A percentile compares a stretch with the other conserved stretches of the same genome.
Conservation (phyloP, 2,888 invertebrate genomes). For the Lydus trimaculatus region DNA sequence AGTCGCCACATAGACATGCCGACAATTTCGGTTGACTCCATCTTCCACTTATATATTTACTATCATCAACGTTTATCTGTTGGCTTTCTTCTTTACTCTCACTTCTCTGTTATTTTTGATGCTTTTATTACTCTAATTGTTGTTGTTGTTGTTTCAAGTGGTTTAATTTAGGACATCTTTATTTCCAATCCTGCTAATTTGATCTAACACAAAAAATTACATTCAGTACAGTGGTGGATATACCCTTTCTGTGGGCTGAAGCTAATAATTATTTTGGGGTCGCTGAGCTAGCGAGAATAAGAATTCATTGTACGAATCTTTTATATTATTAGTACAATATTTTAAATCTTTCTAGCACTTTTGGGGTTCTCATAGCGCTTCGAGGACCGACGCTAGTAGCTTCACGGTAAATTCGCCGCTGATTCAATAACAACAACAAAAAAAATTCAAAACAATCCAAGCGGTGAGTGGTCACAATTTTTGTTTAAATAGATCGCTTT, state of each 20-base stretch:
- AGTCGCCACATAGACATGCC: slow-evolving; percentile 28
- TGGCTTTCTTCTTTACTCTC: background rate
- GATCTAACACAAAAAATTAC: background rate
- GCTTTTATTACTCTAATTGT: background rate
- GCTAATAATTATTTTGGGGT: too few relatives aligned
- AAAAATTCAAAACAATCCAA: too few relatives aligned
- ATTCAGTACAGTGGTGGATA: too few relatives aligned
- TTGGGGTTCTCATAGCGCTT: too few relatives aligned
- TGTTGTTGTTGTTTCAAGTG: background rate
- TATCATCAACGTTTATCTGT: background rate
- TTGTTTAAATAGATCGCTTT: background rate
- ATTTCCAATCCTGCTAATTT: background rate
- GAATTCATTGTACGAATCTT: too few relatives aligned
- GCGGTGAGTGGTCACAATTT: background rate
- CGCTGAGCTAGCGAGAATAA: too few relatives aligned
- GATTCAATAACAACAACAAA: too few relatives aligned
- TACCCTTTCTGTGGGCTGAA: too few relatives aligned
- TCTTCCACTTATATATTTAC: background rate
- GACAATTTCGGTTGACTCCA: background rate
- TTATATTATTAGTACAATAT: too few relatives aligned
- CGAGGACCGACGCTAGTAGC: too few relatives aligned
- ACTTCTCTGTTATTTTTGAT: background rate
- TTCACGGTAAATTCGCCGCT: too few relatives aligned
- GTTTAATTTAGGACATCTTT: background rate
- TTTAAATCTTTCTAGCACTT: too few relatives aligned